Conservation (phyloP, 2,888 invertebrate species). For the Drosophila maculinotata region DNA sequence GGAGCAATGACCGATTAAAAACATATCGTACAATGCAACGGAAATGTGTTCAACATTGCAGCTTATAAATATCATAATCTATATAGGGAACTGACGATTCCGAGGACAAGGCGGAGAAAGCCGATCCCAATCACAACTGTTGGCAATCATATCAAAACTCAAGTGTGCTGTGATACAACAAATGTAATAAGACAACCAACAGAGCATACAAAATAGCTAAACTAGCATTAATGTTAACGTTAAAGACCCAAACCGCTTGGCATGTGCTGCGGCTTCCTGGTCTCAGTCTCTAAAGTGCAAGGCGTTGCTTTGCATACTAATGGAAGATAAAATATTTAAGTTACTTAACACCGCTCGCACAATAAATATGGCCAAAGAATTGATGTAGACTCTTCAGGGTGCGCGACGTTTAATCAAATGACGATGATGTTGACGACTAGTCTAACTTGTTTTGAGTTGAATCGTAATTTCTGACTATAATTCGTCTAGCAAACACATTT, state of each 20-base stretch:
- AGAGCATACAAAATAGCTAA: conserved; percentile 55
- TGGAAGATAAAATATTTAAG: conserved; percentile 49
- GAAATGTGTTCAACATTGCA: conserved; percentile 35
- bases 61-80: conserved; percentile 30
- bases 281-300: conserved; percentile 45
- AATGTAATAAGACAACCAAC: conserved; percentile 49
- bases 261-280: conserved; percentile 68
- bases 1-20: conserved; percentile 66
- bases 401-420: conserved; percentile 32
- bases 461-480: conserved; percentile 35
- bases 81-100: conserved; percentile 7
- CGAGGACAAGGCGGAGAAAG: conserved; percentile 23
- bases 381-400: conserved; percentile 12
- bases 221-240: conserved; percentile 9
- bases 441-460: conserved; percentile 66
- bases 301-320: conserved; percentile 69
- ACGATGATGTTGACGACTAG: conserved; percentile 46
- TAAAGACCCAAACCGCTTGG: conserved; percentile 33
- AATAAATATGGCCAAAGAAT: conserved; percentile 40
- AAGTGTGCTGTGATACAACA: conserved; percentile 56
- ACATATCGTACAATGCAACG: conserved; percentile 45
- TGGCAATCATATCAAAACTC: conserved; percentile 48
- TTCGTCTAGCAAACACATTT: conserved; percentile 42
- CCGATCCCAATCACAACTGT: conserved; percentile 17
- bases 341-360: conserved; percentile 57